Conservation (phyloP, 2,113 vertebrate genomes). For the Myocastor coypus region DNA sequence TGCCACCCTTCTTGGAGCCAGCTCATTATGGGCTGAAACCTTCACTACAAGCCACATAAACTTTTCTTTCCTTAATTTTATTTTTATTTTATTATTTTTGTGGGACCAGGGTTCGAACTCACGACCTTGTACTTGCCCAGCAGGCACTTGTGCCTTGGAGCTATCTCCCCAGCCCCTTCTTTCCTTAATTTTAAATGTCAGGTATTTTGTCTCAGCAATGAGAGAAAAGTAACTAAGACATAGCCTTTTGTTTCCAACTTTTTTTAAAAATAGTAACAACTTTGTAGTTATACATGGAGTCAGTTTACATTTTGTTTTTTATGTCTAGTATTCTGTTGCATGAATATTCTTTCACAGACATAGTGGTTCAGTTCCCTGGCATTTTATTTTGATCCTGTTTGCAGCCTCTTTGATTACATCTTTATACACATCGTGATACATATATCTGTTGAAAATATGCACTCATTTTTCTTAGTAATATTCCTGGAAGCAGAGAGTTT, state of each 20-base stretch:
- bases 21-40: too few relatives aligned
- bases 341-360: background rate
- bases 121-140: too few relatives aligned
- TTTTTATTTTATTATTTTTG: too few relatives aligned
- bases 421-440: background rate
- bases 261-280: background rate
- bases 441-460: background rate
- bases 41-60: too few relatives aligned
- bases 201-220: too few relatives aligned
- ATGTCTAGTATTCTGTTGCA: background rate
- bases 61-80: too few relatives aligned
- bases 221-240: too few relatives aligned
- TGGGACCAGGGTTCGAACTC: too few relatives aligned
- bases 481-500: background rate
- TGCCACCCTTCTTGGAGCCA: too few relatives aligned
- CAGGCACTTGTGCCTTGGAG: too few relatives aligned
- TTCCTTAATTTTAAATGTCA: too few relatives aligned
- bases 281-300: background rate
- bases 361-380: background rate
- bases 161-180: too few relatives aligned
- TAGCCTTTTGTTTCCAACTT: background rate
- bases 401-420: background rate
- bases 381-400: slow-evolving; percentile 27
- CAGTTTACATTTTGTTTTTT: slow-evolving; percentile 17
- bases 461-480: background rate